Evolutionary conservation across 2,113 vertebrate genomes (phyloP).

Genomic region (Pleuronectes platessa): DNA sequence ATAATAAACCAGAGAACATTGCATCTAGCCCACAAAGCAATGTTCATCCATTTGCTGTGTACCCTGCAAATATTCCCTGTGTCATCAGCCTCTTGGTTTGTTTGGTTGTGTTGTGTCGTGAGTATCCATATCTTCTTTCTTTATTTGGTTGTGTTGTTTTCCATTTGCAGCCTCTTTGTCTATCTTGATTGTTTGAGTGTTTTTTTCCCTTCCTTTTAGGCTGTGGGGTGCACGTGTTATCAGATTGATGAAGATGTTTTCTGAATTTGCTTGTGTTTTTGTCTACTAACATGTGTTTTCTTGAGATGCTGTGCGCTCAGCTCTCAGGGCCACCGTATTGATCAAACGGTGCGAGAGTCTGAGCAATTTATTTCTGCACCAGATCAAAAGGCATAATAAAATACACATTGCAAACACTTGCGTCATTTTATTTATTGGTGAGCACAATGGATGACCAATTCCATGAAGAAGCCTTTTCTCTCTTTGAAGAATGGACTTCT

Average conservation of each 20-base stretch:
- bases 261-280: not conserved
- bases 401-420: conserved; percentile 83
- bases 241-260: not conserved
- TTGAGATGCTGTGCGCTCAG: not conserved
- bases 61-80: too few relatives aligned
- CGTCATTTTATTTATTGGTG: conserved; percentile 80
- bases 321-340: not conserved
- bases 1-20: too few relatives aligned
- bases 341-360: conserved; percentile 12
- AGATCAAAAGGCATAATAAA: conserved; percentile 83
- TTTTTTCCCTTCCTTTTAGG: not conserved
- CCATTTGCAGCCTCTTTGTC: not conserved
- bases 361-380: conserved; percentile 40
- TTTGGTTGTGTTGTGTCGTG: not conserved
- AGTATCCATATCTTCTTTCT: not conserved
- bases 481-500: conserved; percentile 73
- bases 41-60: too few relatives aligned
- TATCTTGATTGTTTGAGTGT: not conserved
- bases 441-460: conserved; percentile 77
- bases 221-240: not conserved
- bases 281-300: not conserved
- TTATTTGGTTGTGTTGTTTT: not conserved
- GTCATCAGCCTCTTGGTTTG: too few relatives aligned
- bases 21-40: too few relatives aligned
- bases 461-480: conserved; percentile 65